Evolutionary conservation across 35 echinoderm and acorn worm species (phyloP).

Genomic region (Holothuria glaberrima): DNA sequence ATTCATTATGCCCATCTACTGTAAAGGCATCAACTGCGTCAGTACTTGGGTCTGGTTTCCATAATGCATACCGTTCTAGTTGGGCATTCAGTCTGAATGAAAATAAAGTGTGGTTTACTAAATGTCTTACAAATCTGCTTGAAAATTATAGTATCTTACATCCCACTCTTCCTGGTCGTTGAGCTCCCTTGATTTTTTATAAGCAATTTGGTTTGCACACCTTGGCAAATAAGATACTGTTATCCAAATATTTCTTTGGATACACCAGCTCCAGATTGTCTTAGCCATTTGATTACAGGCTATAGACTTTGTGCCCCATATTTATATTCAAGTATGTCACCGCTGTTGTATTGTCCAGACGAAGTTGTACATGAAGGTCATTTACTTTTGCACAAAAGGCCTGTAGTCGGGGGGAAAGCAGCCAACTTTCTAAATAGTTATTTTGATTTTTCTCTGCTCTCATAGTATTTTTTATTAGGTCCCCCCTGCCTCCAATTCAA

Average conservation of each 20-base stretch:
- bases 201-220: not conserved
- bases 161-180: slow-evolving; percentile 1
- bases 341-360: slow-evolving; percentile 11
- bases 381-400: slow-evolving; percentile 28
- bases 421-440: slow-evolving; percentile 62
- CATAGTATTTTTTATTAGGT: not conserved
- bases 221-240: slow-evolving; percentile 26
- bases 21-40: slow-evolving; percentile 54
- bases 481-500: slow-evolving; percentile 5
- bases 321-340: not conserved
- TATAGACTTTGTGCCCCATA: slow-evolving; percentile 40
- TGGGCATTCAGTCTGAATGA: slow-evolving; percentile 38
- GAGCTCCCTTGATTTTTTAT: slow-evolving; percentile 31
- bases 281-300: slow-evolving; percentile 33
- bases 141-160: no score
- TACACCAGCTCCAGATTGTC: no score
- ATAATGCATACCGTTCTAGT: slow-evolving; percentile 39
- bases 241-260: no score
- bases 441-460: slow-evolving; percentile 13
- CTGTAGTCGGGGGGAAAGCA: slow-evolving; percentile 27
- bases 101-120: slow-evolving; percentile 26
- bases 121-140: not conserved
- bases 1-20: not conserved
- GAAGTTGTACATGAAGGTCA: not conserved
- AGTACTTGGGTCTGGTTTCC: slow-evolving; percentile 60